Conservation (phyloP, 1,140 invertebrate genomes). For the Aphaenogaster floridana region DNA sequence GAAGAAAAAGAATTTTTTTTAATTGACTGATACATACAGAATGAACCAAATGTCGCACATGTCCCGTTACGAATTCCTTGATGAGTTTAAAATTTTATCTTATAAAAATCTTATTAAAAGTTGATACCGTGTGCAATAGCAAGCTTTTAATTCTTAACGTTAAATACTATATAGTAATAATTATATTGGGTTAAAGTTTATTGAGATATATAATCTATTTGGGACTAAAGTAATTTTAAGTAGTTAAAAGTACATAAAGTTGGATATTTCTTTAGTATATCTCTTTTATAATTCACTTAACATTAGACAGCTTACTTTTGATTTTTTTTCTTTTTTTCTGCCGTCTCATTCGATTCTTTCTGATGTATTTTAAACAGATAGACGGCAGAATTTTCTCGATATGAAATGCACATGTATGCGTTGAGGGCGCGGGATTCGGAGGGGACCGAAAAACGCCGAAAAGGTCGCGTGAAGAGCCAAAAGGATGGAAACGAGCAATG, state of each 20-base stretch:
- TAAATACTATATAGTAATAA: background rate
- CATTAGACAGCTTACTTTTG: background rate
- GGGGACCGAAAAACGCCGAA: slow-evolving; percentile 1
- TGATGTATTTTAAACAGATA: background rate
- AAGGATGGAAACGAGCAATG: slow-evolving; percentile 31
- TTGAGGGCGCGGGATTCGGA: background rate
- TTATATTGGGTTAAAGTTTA: background rate
- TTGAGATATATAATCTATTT: background rate
- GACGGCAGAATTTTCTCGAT: background rate
- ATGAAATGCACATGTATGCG: background rate
- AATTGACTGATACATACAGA: slow-evolving; percentile 12
- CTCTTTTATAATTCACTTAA: background rate
- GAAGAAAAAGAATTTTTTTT: background rate
- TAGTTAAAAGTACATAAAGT: background rate
- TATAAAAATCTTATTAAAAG: background rate
- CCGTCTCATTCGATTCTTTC: background rate
- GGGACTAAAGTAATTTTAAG: background rate
- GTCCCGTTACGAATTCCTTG: background rate
- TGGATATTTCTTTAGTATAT: background rate
- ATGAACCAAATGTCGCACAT: background rate
- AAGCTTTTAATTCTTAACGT: background rate
- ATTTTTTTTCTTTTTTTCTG: background rate
- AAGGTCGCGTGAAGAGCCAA: slow-evolving; percentile 4
- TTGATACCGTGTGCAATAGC: background rate
- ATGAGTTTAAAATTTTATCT: background rate